A percentile compares a stretch with the other conserved stretches of the same genome.
These are phyloP conservation scores for Astropecten irregularis DNA, from an alignment of 53 echinoderm and acorn worm species.

Conservation along the genomic window DNA sequence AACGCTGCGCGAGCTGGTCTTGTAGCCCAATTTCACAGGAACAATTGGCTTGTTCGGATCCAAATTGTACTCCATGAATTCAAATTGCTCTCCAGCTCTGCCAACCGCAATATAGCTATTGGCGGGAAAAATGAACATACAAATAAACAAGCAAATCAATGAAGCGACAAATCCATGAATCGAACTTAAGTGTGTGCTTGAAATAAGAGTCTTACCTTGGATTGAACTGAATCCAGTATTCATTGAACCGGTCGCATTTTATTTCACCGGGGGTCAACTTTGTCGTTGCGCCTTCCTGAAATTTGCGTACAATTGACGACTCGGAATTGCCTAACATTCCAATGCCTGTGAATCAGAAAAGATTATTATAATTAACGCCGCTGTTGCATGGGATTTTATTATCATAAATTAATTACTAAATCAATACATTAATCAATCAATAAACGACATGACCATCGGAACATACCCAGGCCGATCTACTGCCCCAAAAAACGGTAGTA, in stretches of 20 bases:
- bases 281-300: too few relatives aligned
- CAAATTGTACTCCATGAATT: neutral
- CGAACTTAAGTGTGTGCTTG: too few relatives aligned
- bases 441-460: neutral
- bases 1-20: neutral
- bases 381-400: too few relatives aligned
- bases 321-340: neutral
- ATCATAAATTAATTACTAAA: neutral
- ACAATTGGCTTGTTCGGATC: neutral
- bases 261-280: neutral
- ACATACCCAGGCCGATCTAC: neutral
- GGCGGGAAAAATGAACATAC: neutral
- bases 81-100: neutral
- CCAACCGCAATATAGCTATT: conserved; percentile 1
- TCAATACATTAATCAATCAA: neutral
- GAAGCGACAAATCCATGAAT: too few relatives aligned
- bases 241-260: neutral
- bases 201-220: conserved; percentile 31
- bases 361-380: too few relatives aligned
- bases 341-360: neutral
- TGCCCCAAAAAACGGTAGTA: too few relatives aligned
- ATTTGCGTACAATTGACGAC: neutral
- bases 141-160: neutral
- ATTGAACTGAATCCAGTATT: conserved; percentile 37
- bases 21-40: neutral